These are phyloP conservation scores for Otus scops DNA, from an alignment of 2,797 vertebrate species.

Conservation along the genomic window DNA sequence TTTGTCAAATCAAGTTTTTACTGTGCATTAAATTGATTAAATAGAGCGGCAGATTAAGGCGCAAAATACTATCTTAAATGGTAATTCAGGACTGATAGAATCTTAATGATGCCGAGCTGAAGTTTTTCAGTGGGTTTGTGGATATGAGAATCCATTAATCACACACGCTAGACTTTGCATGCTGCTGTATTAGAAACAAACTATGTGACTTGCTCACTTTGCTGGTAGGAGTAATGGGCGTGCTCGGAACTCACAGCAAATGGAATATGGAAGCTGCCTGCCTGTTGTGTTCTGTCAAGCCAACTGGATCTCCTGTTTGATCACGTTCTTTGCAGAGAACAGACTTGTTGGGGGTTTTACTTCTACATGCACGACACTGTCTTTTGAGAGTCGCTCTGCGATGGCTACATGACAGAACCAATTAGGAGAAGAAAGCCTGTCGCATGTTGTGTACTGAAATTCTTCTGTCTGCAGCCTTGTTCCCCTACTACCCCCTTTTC, in stretches of 20 bases:
- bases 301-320: not conserved
- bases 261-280: accelerated
- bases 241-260: not conserved
- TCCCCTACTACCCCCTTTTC: not conserved
- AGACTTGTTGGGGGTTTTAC: not conserved
- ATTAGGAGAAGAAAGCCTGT: constrained; percentile 13
- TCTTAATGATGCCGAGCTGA: constrained; percentile 35
- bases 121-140: not conserved
- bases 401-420: not conserved
- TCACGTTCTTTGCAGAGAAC: not conserved
- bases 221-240: not conserved
- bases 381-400: not conserved
- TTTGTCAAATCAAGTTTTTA: constrained; percentile 49
- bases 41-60: constrained; percentile 15
- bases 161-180: accelerated
- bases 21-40: constrained; percentile 51
- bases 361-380: accelerated
- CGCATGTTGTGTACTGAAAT: not conserved
- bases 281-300: not conserved
- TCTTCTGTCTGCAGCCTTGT: not conserved
- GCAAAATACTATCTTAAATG: constrained; percentile 9
- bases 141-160: not conserved
- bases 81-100: constrained; percentile 18
- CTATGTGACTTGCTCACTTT: not conserved
- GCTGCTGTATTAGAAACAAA: not conserved